Percentiles rank a stretch among this genome's conserved stretches.
Conservation (phyloP, 1,140 invertebrate genomes). For the Aphelenchoides fujianensis region DNA sequence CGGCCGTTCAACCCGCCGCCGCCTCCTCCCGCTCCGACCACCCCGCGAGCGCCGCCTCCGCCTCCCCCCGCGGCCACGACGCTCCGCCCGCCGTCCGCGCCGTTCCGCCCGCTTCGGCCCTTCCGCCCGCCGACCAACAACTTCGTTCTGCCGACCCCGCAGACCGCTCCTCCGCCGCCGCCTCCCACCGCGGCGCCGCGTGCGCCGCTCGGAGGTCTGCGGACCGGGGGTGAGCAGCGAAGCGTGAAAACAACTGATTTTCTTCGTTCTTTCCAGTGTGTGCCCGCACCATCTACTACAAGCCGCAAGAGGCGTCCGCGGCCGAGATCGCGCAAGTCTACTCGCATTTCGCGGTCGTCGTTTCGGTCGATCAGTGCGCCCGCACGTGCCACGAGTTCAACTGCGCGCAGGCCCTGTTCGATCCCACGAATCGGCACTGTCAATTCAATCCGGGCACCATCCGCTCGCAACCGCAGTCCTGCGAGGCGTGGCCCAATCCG, state of each 20-base stretch:
- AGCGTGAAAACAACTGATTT: conserved; percentile 25
- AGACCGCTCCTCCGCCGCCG: conserved; percentile 35
- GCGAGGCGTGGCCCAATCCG: conserved; percentile 58
- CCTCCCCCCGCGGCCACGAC: conserved; percentile 23
- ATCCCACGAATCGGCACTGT: conserved; percentile 56
- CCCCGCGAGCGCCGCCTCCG: conserved; percentile 38
- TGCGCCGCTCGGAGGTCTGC: neutral
- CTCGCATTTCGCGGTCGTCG: conserved; percentile 60
- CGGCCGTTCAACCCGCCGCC: conserved; percentile 24
- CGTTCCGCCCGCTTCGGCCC: conserved; percentile 37
- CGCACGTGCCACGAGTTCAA: conserved; percentile 62
- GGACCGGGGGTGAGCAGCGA: conserved; percentile 14
- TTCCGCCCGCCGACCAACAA: conserved; percentile 27
- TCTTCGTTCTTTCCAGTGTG: conserved; percentile 31
- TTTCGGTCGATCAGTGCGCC: conserved; percentile 62
- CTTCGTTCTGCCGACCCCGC: conserved; percentile 14
- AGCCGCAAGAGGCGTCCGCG: conserved; percentile 26
- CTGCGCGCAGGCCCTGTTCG: conserved; percentile 57
- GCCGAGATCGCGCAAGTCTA: conserved; percentile 51
- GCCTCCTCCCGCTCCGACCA: conserved; percentile 40
- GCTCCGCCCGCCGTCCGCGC: conserved; percentile 44
- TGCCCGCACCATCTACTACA: conserved; percentile 66
- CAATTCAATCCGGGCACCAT: conserved; percentile 59
- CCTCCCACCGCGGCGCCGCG: conserved; percentile 31
- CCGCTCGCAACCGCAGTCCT: conserved; percentile 46